Conservation (phyloP, 1,140 invertebrate genomes). For the Hydropsyche tenuis region DNA sequence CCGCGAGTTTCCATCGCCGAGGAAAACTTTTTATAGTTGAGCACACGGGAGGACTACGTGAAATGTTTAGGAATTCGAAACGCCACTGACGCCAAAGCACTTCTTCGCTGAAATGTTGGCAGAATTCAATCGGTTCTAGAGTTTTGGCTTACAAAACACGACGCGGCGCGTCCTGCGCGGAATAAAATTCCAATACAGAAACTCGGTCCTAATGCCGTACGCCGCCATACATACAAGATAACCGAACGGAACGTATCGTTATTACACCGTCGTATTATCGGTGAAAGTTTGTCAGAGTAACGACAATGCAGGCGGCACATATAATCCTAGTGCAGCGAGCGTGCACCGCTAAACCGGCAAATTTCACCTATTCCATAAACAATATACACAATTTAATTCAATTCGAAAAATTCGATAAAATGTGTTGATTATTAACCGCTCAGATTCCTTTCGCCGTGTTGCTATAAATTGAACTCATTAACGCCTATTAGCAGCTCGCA, state of each 20-base stretch:
- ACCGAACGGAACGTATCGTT: not conserved
- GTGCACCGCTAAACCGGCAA: not conserved
- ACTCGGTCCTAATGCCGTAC: too few species aligned
- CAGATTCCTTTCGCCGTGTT: not conserved
- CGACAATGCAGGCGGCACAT: not conserved
- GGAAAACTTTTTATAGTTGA: too few species aligned
- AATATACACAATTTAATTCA: too few species aligned
- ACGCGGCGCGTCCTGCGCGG: not conserved
- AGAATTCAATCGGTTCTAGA: slow-evolving; percentile 19
- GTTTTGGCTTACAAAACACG: slow-evolving; percentile 16
- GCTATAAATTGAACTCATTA: slow-evolving; percentile 16
- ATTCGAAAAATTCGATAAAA: too few species aligned
- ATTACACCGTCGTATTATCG: slow-evolving; percentile 21
- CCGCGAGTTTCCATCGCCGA: too few species aligned
- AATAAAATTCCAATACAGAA: slow-evolving; percentile 20
- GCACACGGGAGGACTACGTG: not conserved
- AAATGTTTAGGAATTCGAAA: slow-evolving; percentile 1
- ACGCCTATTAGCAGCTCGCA: slow-evolving; percentile 10
- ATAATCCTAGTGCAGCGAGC: not conserved
- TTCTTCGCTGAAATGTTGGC: slow-evolving; percentile 1
- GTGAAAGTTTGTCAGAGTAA: slow-evolving; percentile 9
- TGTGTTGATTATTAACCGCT: not conserved
- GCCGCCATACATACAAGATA: not conserved
- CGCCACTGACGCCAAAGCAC: not conserved
- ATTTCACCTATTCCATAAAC: too few species aligned